Percentiles rank a stretch among this genome's conserved stretches.
Evolutionary conservation across 1,140 invertebrate genomes (phyloP).

Genomic region (Aphelenchoides avenae): DNA sequence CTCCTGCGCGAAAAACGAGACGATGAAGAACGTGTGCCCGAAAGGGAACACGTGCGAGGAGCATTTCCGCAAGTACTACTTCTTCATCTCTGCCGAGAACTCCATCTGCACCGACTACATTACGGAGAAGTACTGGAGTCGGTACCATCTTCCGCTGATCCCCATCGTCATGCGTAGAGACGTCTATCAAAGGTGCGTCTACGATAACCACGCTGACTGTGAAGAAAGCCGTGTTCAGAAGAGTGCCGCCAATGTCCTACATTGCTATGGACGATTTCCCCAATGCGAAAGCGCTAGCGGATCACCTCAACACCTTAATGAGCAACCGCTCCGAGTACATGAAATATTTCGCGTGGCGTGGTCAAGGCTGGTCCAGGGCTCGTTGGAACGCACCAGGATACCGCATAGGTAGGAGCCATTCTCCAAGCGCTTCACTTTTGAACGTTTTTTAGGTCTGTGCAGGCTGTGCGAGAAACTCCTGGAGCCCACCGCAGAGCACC

Average conservation of each 20-base stretch:
- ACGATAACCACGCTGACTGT: too few species aligned
- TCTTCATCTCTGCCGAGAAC: slow-evolving; percentile 33
- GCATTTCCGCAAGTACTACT: slow-evolving; percentile 23
- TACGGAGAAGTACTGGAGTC: slow-evolving; percentile 42
- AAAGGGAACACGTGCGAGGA: slow-evolving; percentile 1
- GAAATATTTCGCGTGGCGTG: slow-evolving; percentile 33
- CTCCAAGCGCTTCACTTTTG: slow-evolving; percentile 5
- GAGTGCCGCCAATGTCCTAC: slow-evolving; percentile 28
- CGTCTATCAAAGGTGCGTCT: slow-evolving; percentile 28
- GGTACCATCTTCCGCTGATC: slow-evolving; percentile 10
- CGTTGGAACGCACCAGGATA: slow-evolving; percentile 27
- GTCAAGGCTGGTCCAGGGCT: slow-evolving; percentile 24
- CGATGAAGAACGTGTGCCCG: slow-evolving; percentile 23
- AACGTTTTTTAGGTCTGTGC: not conserved
- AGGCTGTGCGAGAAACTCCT: not conserved
- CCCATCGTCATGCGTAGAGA: slow-evolving; percentile 33
- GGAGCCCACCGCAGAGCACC: too few species aligned
- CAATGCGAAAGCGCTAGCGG: slow-evolving; percentile 25
- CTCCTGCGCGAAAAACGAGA: slow-evolving; percentile 20
- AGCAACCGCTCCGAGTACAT: slow-evolving; percentile 35
- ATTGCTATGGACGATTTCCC: slow-evolving; percentile 41
- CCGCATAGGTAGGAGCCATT: slow-evolving; percentile 11
- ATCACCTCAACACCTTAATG: slow-evolving; percentile 25
- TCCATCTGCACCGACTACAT: slow-evolving; percentile 37
- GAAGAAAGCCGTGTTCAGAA: slow-evolving; percentile 16